Base-by-base conservation (phyloP, 2,888 invertebrate species). In the Macrophya alboannulata region DNA sequence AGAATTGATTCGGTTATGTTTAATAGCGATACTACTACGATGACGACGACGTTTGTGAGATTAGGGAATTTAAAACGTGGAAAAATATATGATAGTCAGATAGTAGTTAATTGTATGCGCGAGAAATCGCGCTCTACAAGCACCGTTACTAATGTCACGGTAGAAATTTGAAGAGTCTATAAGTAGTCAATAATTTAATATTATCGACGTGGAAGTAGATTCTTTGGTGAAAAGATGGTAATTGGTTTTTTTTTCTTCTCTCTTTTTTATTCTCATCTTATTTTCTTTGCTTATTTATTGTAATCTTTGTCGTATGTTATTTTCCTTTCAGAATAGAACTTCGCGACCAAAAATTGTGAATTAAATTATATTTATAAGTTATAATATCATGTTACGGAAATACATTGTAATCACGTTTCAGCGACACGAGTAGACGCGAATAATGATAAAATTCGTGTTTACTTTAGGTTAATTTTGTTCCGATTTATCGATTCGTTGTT, bases 201-300 rank as follows among this genome's bases (percentile, higher is more conserved):
- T 68, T 62, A 81, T 40, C 81, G 81, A 81, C 81, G 81, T 81
- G 81, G 81, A 81, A 81, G 81, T 43, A 43, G 10, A 12, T 81
- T 81, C 12, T n/a, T 55, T 10, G 25, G 25, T 51, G 55, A 25
- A 51, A 77, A 25, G 25, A 48, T 48, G 21, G 43, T 48, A 74
- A 21, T 74, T 74, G 4, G 1, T 10, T 12, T 15, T 25, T 21
- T 25, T 4, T 10, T 45, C 8, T n/a, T 4, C n/a, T 40, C 15
- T 8, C 12, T 17, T 5, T 21, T 68, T 31, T 68, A 12, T 65
- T 31, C 3, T 68, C 37, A 17, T 25, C 31, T 62, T 68, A 12
- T 68, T 37, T 15, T 4, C 17, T 31, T 5, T 17, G 1, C 31
- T 55, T 51, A 43, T 10, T 40, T 43, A 15, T 48, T 21, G 21